Percentiles rank a stretch among this genome's conserved stretches.
Conservation (phyloP, 2,888 invertebrate genomes). For the Rhagium mordax region DNA sequence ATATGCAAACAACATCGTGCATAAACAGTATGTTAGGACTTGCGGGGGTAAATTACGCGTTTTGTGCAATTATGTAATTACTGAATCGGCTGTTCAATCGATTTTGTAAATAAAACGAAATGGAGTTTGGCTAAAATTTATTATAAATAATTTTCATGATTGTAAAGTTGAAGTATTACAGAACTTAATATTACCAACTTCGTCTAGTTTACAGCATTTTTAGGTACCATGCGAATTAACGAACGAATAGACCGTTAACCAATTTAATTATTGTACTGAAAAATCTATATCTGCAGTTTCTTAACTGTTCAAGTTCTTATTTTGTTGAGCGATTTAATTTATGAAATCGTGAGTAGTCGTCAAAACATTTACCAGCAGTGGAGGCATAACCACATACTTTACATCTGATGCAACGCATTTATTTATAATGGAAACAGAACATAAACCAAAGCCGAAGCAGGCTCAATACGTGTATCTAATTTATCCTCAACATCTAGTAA, state of each 20-base stretch:
- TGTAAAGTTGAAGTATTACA: no score
- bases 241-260: no score
- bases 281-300: no score
- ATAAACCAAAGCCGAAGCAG: slow-evolving; percentile 22
- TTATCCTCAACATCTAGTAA: slow-evolving; percentile 35
- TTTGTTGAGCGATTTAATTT: slow-evolving; percentile 12
- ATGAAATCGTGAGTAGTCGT: slow-evolving; percentile 16
- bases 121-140: background rate
- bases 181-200: no score
- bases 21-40: background rate
- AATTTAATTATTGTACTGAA: no score
- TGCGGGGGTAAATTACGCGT: background rate
- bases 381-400: slow-evolving; percentile 15
- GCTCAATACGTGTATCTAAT: slow-evolving; percentile 29
- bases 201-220: no score
- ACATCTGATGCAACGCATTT: slow-evolving; percentile 29
- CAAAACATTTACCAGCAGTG: slow-evolving; percentile 5
- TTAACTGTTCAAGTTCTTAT: background rate
- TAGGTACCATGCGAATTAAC: no score
- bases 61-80: background rate
- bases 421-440: slow-evolving; percentile 25
- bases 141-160: background rate
- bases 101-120: background rate
- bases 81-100: slow-evolving; percentile 1
- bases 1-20: slow-evolving; percentile 26